Percentiles rank a stretch among this genome's conserved stretches.
phyloP scores from a whole-genome alignment of 1,140 invertebrate genomes.

The Caerostris extrusa region DNA sequence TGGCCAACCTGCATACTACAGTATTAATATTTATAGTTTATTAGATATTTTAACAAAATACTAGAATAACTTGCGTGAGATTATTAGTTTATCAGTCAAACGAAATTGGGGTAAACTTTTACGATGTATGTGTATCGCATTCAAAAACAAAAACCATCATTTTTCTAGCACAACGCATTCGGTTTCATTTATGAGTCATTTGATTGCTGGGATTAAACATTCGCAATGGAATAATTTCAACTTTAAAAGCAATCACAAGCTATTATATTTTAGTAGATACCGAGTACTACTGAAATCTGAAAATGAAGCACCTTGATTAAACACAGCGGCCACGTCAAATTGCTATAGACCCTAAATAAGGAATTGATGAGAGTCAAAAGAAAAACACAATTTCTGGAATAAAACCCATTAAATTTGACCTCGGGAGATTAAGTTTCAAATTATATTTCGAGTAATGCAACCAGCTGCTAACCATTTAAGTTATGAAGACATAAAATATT shows the following conservation, averaged over 20 bases:
- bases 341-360: background rate
- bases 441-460: background rate
- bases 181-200: background rate
- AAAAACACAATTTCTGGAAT: constrained; percentile 44
- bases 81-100: too few relatives aligned
- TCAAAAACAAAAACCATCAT: too few relatives aligned
- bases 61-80: too few relatives aligned
- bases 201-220: background rate
- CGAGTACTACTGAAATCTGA: background rate
- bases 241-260: background rate
- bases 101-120: too few relatives aligned
- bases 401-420: constrained; percentile 50
- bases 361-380: background rate
- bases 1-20: too few relatives aligned
- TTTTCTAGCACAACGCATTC: too few relatives aligned
- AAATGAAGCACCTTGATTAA: background rate
- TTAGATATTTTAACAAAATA: too few relatives aligned
- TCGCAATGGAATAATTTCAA: background rate
- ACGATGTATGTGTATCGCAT: too few relatives aligned
- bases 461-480: constrained; percentile 42
- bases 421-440: constrained; percentile 16
- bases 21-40: too few relatives aligned
- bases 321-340: background rate
- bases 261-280: background rate
- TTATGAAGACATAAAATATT: background rate